A percentile compares a stretch with the other conserved stretches of the same genome.
These are phyloP conservation scores for Cerceris rybyensis DNA, from an alignment of 2,888 invertebrate species.

Conservation along the genomic window DNA sequence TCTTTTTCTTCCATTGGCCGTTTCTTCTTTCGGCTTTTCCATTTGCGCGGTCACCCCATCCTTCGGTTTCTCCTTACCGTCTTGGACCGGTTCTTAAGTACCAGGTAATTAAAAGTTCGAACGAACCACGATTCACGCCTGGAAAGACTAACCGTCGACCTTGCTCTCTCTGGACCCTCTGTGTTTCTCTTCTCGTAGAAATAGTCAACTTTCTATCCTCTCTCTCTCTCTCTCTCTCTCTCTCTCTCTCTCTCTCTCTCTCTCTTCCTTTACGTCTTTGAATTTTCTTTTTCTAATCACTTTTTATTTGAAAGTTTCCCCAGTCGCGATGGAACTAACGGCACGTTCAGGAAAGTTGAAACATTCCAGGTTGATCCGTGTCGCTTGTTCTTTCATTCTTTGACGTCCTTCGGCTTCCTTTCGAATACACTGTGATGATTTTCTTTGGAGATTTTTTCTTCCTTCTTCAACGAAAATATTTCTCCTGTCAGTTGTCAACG, in stretches of 20 bases:
- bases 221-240: neutral
- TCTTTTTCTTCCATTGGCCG: slow-evolving; percentile 14
- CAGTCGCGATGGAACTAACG: slow-evolving; percentile 25
- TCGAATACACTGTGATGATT: too few species aligned
- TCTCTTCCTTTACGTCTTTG: neutral
- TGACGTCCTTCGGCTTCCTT: slow-evolving; percentile 30
- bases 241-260: slow-evolving; percentile 5
- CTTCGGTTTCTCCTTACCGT: slow-evolving; percentile 2
- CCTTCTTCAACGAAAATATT: too few species aligned
- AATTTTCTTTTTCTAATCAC: slow-evolving; percentile 23
- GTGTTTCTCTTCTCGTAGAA: neutral
- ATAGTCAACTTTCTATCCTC: neutral
- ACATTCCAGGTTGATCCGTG: slow-evolving; percentile 40
- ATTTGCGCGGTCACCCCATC: slow-evolving; percentile 17
- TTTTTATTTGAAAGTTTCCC: slow-evolving; percentile 18
- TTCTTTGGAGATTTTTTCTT: too few species aligned
- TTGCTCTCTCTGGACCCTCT: slow-evolving; percentile 4
- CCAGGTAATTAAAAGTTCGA: slow-evolving; percentile 75
- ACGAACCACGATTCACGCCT: slow-evolving; percentile 67
- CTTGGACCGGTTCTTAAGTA: slow-evolving; percentile 60
- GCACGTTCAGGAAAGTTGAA: slow-evolving; percentile 45
- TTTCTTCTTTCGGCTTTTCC: neutral
- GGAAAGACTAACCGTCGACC: slow-evolving; percentile 31
- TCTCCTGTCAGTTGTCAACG: too few species aligned
- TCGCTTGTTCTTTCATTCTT: slow-evolving; percentile 47